Evolutionary conservation across 1,140 invertebrate genomes (phyloP).

Genomic region (Cydia fagiglandana): DNA sequence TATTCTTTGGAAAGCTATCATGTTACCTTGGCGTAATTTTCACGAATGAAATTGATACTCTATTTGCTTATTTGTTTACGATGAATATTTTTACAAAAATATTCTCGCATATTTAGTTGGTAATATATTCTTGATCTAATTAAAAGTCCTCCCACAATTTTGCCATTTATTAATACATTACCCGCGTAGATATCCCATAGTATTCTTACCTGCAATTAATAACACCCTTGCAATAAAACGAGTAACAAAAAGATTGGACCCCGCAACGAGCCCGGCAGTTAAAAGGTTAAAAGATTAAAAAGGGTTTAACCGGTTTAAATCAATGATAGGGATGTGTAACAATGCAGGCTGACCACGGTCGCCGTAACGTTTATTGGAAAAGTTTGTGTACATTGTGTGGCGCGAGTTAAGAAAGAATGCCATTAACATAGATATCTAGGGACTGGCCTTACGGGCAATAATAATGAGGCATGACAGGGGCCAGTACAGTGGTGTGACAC

Average conservation of each 20-base stretch:
- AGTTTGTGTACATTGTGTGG: slow-evolving; percentile 54
- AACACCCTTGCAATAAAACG: slow-evolving; percentile 8
- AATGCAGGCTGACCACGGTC: slow-evolving; percentile 61
- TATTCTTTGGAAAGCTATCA: slow-evolving; percentile 30
- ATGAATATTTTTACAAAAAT: not conserved
- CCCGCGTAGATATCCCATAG: not conserved
- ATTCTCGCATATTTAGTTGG: not conserved
- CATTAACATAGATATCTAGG: too few species aligned
- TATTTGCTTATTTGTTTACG: slow-evolving; percentile 35
- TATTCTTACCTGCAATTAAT: slow-evolving; percentile 21
- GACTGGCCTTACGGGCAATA: too few species aligned
- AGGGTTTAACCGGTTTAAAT: slow-evolving; percentile 53
- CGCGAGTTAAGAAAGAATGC: slow-evolving; percentile 21
- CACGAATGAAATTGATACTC: slow-evolving; percentile 12
- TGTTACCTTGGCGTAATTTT: slow-evolving; percentile 3
- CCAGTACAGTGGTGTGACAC: too few species aligned
- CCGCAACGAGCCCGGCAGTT: not conserved
- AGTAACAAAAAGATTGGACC: slow-evolving; percentile 20
- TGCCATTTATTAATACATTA: not conserved
- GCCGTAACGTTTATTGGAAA: slow-evolving; percentile 73
- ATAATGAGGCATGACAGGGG: too few species aligned
- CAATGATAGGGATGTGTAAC: slow-evolving; percentile 54
- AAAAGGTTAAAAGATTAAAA: slow-evolving; percentile 58
- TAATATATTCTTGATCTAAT: not conserved
- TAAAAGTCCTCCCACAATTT: not conserved